Conservation (phyloP, 2,888 invertebrate genomes). For the Luffia ferchaultella region DNA sequence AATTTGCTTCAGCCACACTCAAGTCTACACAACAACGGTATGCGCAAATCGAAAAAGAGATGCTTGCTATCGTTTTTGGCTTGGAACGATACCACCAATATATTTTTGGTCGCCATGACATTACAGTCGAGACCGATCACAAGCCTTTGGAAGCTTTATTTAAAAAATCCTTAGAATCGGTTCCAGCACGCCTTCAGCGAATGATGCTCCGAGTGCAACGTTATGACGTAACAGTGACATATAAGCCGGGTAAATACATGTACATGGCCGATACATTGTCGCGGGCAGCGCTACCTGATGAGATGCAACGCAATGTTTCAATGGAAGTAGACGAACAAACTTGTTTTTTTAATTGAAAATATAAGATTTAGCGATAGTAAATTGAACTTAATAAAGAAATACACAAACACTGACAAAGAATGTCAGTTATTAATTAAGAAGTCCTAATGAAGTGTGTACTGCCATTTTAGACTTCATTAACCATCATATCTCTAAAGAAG, state of each 20-base stretch:
- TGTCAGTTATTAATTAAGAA: too few species aligned
- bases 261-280: constrained; percentile 24
- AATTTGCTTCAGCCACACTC: constrained; percentile 12
- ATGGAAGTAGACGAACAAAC: background rate
- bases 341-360: background rate
- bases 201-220: constrained; percentile 20
- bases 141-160: constrained; percentile 24
- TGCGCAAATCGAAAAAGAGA: constrained; percentile 17
- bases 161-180: constrained; percentile 17
- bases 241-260: constrained; percentile 21
- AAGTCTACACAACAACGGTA: constrained; percentile 9
- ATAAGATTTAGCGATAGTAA: too few species aligned
- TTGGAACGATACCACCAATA: constrained; percentile 16
- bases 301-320: constrained; percentile 6
- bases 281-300: constrained; percentile 13
- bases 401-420: too few species aligned
- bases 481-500: too few species aligned
- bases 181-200: constrained; percentile 20
- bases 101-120: constrained; percentile 15
- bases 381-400: too few species aligned
- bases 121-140: constrained; percentile 24
- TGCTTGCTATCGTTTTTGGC: constrained; percentile 15
- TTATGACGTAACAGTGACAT: constrained; percentile 19
- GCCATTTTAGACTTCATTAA: too few species aligned
- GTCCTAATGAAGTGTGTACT: too few species aligned